Evolutionary conservation across 2,797 vertebrate genomes (phyloP).

Genomic region (Austrolebias charrua): DNA sequence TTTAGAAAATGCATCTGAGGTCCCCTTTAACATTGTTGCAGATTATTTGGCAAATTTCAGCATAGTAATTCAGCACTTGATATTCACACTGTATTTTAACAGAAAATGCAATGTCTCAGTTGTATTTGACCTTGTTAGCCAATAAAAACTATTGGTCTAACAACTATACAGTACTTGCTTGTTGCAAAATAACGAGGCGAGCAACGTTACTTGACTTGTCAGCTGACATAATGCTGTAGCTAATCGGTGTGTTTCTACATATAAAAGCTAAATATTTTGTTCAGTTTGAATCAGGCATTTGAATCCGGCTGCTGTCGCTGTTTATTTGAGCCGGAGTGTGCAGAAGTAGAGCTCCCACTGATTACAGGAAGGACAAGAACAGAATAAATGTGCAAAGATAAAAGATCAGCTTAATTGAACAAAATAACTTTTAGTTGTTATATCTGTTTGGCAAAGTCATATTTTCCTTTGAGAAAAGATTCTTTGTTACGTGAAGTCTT

Average conservation of each 20-base stretch:
- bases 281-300: not conserved
- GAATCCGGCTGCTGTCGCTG: not conserved
- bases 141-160: too few relatives aligned
- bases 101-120: too few relatives aligned
- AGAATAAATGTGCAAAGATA: not conserved
- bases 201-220: not conserved
- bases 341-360: not conserved
- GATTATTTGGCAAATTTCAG: too few relatives aligned
- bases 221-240: too few relatives aligned
- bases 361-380: not conserved
- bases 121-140: not conserved
- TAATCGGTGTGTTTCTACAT: too few relatives aligned
- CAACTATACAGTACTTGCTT: too few relatives aligned
- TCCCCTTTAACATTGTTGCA: too few relatives aligned
- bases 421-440: not conserved
- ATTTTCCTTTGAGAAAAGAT: not conserved
- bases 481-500: not conserved
- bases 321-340: not conserved
- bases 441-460: not conserved
- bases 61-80: too few relatives aligned
- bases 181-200: not conserved
- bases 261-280: not conserved
- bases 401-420: not conserved
- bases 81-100: too few relatives aligned
- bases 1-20: too few relatives aligned